Evolutionary conservation across 2,888 invertebrate genomes (phyloP), one percentile per base, ranked within the genome.

Genomic region (Quadriops clusia): DNA sequence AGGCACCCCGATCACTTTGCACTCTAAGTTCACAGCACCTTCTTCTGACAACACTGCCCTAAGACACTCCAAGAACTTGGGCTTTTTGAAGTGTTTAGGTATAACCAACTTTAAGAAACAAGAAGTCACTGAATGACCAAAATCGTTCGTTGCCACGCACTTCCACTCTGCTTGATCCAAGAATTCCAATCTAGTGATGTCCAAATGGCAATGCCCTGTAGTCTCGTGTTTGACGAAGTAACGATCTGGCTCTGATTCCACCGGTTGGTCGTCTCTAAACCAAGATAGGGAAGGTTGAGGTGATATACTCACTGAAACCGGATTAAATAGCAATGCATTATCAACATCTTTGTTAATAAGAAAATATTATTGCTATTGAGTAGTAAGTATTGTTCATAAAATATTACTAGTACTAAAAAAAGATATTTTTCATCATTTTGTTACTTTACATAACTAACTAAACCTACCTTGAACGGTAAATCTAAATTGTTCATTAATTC

Each of bases 151-250:
- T 5, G 86, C 87, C 3, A 89, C 78, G 53, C 87, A 89, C 56
- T 87, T 89, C 89, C 89, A 90, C 53, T 89, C 87, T 0, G 86
- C 86, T 61, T 87, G 86, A 54, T 90, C 89, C 34, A 77, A 67
- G 48, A 87, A 76, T 57, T 87, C 85, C 1, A 87, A 67, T 35
- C 70, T 69, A 31, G 68, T 68, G 20, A 89, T 73, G 47, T 82
- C 77, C 39, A 90, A 64, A 51, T 74, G 72, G 55, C 77, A 84
- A 9, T 69, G 64, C 11, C 85, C 85, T 22, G 75, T 65, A 13
- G 76, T 73, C 51, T 84, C 84, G 31, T 70, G 70, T 29, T 64
- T 68, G 23, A 76, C 67, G 39, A 70, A 68, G 51, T 82, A 86
- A 26, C 77, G 75, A n/a, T 73, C 72, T 7, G 58, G 57, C 37